Conservation (phyloP, 2,113 vertebrate species). For the Hepsetus odoe region DNA sequence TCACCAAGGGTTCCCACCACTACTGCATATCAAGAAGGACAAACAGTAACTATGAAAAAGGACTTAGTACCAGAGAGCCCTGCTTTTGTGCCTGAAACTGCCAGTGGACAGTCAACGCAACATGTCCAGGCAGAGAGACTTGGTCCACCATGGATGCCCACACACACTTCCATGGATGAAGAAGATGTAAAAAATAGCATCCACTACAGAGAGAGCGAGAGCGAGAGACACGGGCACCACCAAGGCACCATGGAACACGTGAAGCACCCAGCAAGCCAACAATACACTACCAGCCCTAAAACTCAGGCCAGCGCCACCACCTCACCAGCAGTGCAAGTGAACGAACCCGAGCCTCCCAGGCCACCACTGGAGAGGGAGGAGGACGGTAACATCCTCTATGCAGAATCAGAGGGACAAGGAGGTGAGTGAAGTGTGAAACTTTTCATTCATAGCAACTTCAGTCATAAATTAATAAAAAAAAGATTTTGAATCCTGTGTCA, state of each 20-base stretch:
- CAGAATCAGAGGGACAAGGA: slow-evolving; percentile 51
- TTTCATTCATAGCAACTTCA: no score
- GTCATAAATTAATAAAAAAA: no score
- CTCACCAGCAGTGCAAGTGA: slow-evolving; percentile 62
- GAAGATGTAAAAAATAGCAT: slow-evolving; percentile 7
- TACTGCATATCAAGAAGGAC: slow-evolving; percentile 35
- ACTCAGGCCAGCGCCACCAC: slow-evolving; percentile 73
- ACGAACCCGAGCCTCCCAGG: slow-evolving; percentile 66
- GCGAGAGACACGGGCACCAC: background rate
- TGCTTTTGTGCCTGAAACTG: slow-evolving; percentile 45
- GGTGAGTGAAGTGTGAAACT: slow-evolving; percentile 26
- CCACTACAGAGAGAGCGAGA: slow-evolving; percentile 40
- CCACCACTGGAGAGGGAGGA: slow-evolving; percentile 68
- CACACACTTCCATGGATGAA: slow-evolving; percentile 22
- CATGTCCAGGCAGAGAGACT: slow-evolving; percentile 48
- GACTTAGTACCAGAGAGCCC: slow-evolving; percentile 47
- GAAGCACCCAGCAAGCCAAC: background rate
- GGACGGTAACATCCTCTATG: slow-evolving; percentile 56
- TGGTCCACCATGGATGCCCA: slow-evolving; percentile 32
- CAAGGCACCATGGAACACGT: background rate
- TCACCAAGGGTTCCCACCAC: slow-evolving; percentile 38
- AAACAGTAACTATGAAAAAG: slow-evolving; percentile 50
- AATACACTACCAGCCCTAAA: slow-evolving; percentile 48
- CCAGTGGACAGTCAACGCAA: slow-evolving; percentile 42
- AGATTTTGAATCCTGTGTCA: no score